phyloP scores from a whole-genome alignment of 2,797 vertebrate species.

The Xenentodon cancila region DNA sequence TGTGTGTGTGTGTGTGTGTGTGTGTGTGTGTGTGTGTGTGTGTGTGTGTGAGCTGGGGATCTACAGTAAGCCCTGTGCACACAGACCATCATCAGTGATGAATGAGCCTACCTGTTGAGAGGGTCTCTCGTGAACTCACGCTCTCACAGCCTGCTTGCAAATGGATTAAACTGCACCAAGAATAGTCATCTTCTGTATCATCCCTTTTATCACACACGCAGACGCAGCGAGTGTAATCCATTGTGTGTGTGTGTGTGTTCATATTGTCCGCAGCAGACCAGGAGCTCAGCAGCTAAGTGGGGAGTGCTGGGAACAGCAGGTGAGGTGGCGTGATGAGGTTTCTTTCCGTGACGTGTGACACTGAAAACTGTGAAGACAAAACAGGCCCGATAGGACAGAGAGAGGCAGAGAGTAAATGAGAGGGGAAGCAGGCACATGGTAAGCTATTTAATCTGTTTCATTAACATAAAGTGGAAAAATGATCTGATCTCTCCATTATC shows the following conservation, averaged over 20 bases:
- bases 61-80: slow-evolving; percentile 48
- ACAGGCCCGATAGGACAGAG: not conserved
- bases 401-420: not conserved
- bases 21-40: slow-evolving; percentile 31
- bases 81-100: slow-evolving; percentile 57
- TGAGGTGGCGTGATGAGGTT: slow-evolving; percentile 40
- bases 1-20: slow-evolving; percentile 28
- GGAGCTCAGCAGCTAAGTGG: slow-evolving; percentile 54
- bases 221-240: slow-evolving; percentile 28
- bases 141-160: slow-evolving; percentile 35
- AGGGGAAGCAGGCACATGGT: too few species aligned
- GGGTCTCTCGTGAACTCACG: slow-evolving; percentile 30
- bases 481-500: too few species aligned
- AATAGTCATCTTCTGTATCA: slow-evolving; percentile 58
- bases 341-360: slow-evolving; percentile 39
- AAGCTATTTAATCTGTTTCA: too few species aligned
- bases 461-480: too few species aligned
- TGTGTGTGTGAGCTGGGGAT: slow-evolving; percentile 34
- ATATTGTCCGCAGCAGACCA: slow-evolving; percentile 31
- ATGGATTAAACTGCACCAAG: slow-evolving; percentile 44
- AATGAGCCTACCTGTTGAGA: slow-evolving; percentile 60
- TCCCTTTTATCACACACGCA: slow-evolving; percentile 15
- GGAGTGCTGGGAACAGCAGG: slow-evolving; percentile 62
- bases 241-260: slow-evolving; percentile 11
- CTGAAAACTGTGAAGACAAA: slow-evolving; percentile 2